Evolutionary conservation across 2,797 vertebrate species (phyloP).

Genomic region (Craterocephalus amniculus): DNA sequence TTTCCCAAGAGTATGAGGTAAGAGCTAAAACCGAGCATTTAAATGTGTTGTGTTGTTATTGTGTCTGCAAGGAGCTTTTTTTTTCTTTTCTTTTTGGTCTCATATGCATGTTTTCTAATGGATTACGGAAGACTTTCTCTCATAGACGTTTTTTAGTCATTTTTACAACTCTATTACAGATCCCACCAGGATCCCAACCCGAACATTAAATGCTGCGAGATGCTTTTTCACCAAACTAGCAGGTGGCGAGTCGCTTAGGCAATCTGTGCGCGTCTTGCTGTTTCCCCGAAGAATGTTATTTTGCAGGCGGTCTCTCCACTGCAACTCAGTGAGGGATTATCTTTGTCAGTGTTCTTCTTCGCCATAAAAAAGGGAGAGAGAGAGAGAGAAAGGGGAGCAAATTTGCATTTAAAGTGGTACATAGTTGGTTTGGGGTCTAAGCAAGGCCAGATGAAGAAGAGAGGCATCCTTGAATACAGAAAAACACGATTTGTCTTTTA

Average conservation of each 20-base stretch:
- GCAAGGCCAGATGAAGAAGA: conserved; percentile 57
- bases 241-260: conserved; percentile 72
- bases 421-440: conserved; percentile 60
- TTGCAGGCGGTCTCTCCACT: conserved; percentile 60
- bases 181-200: conserved; percentile 70
- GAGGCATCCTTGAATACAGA: conserved; percentile 60
- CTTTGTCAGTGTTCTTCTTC: conserved; percentile 69
- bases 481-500: conserved; percentile 54
- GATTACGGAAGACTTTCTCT: conserved; percentile 57
- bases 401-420: conserved; percentile 84
- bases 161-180: conserved; percentile 74
- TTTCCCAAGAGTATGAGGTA: conserved; percentile 97
- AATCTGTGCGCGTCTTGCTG: conserved; percentile 70
- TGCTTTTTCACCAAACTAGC: conserved; percentile 68
- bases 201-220: conserved; percentile 66
- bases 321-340: conserved; percentile 76
- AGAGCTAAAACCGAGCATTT: conserved; percentile 34
- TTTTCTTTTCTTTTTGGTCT: conserved; percentile 48
- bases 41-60: conserved; percentile 43
- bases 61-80: conserved; percentile 11
- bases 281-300: conserved; percentile 71
- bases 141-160: conserved; percentile 55
- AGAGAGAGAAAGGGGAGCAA: conserved; percentile 16
- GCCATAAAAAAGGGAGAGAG: conserved; percentile 29
- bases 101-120: conserved; percentile 68